Conservation (phyloP, 2,888 invertebrate genomes). For the Cheilosia pagana region DNA sequence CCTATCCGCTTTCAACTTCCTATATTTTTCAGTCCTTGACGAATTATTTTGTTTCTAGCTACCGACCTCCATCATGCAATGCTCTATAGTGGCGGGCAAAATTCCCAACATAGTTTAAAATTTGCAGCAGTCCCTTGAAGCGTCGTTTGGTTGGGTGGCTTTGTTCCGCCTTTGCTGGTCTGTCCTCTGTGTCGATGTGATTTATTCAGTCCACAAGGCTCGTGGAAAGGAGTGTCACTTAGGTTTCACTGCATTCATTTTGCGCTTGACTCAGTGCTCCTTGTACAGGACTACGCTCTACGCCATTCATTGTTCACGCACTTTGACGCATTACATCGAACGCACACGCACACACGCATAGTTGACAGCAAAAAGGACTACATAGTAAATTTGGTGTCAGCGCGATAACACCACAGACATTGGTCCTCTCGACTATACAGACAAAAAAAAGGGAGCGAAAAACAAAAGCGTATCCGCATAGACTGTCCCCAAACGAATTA, state of each 20-base stretch:
- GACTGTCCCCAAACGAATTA: slow-evolving; percentile 54
- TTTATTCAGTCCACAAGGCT: slow-evolving; percentile 37
- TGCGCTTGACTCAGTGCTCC: slow-evolving; percentile 19
- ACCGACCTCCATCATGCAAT: neutral
- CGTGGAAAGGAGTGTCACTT: slow-evolving; percentile 55
- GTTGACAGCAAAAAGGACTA: slow-evolving; percentile 1
- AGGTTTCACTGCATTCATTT: slow-evolving; percentile 43
- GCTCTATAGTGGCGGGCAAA: neutral
- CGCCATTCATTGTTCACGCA: slow-evolving; percentile 58
- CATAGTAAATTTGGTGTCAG: slow-evolving; percentile 40
- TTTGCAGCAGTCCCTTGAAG: neutral
- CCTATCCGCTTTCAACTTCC: slow-evolving; percentile 4
- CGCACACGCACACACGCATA: slow-evolving; percentile 3
- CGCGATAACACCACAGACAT: slow-evolving; percentile 8
- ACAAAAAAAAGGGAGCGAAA: neutral
- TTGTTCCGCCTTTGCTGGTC: neutral
- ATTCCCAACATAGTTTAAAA: neutral
- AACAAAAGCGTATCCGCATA: slow-evolving; percentile 32
- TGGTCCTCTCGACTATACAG: neutral
- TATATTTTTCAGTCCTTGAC: neutral
- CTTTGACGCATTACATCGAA: slow-evolving; percentile 58
- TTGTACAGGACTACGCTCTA: neutral
- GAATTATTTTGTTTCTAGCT: neutral
- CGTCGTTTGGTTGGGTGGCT: neutral
- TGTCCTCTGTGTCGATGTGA: neutral